Conservation (phyloP, 2,888 invertebrate species). For the Pterobdella sp. region DNA sequence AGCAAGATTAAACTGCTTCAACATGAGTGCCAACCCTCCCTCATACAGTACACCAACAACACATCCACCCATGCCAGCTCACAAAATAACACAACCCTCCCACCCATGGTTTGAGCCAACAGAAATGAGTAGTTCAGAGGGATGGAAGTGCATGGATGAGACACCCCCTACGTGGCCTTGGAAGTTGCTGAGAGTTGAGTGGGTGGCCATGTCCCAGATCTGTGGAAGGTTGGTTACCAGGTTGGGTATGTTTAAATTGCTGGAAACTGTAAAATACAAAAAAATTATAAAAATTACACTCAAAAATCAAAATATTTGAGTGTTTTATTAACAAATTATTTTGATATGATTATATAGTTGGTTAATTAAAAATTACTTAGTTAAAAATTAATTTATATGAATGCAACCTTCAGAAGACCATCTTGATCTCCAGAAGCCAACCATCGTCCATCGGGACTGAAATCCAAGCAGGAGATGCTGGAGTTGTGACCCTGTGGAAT, state of each 20-base stretch:
- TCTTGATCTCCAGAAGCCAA: slow-evolving; percentile 91
- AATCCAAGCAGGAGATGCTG: slow-evolving; percentile 82
- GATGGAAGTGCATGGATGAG: slow-evolving; percentile 89
- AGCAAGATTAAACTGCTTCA: too few species aligned
- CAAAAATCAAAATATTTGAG: not conserved
- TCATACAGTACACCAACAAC: too few species aligned
- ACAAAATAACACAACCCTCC: too few species aligned
- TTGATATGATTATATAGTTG: too few species aligned
- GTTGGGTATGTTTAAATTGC: not conserved
- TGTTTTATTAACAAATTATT: too few species aligned
- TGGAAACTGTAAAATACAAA: not conserved
- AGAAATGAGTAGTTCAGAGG: slow-evolving; percentile 85
- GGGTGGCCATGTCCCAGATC: slow-evolving; percentile 86
- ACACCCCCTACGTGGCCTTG: slow-evolving; percentile 71
- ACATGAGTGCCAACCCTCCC: too few species aligned
- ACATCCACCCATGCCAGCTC: too few species aligned
- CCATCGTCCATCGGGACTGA: slow-evolving; percentile 96
- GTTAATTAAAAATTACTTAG: too few species aligned
- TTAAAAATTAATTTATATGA: too few species aligned
- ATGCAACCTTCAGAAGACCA: slow-evolving; percentile 61
- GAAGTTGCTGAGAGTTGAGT: slow-evolving; percentile 79
- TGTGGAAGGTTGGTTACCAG: slow-evolving; percentile 39
- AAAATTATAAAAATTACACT: not conserved
- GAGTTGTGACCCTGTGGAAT: slow-evolving; percentile 63
- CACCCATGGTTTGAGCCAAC: slow-evolving; percentile 72